Evolutionary conservation across 2,888 invertebrate genomes (phyloP).

Genomic region (Chirona hameri): DNA sequence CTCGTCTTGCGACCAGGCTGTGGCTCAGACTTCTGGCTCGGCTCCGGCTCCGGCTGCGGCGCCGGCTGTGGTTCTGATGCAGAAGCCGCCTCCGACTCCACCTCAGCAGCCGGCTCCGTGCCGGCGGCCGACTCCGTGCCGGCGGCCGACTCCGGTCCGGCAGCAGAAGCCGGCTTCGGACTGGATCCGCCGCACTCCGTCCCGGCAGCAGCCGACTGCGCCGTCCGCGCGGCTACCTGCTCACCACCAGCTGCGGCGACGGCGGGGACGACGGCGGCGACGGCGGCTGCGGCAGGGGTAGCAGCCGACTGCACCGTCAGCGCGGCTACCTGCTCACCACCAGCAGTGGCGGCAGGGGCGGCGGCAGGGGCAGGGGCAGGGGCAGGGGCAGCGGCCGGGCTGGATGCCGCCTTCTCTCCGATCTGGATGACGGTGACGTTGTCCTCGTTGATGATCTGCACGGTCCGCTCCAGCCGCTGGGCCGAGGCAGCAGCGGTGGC

Average conservation of each 20-base stretch:
- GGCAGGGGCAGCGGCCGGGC: too few species aligned
- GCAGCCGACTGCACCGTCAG: too few species aligned
- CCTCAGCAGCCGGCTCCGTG: not conserved
- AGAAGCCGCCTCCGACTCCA: not conserved
- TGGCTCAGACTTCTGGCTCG: not conserved
- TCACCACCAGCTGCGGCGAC: too few species aligned
- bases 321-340: too few species aligned
- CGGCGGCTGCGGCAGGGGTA: too few species aligned
- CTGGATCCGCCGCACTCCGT: too few species aligned
- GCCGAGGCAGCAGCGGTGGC: not conserved
- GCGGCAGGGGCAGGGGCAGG: too few species aligned
- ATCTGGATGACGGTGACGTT: slow-evolving; percentile 29
- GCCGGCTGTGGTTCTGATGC: not conserved
- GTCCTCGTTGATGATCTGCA: slow-evolving; percentile 27
- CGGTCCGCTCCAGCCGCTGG: slow-evolving; percentile 1
- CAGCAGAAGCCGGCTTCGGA: too few species aligned
- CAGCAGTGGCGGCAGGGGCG: too few species aligned
- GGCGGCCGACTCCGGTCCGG: not conserved
- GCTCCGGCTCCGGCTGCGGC: not conserved
- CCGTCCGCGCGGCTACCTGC: too few species aligned
- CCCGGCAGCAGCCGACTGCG: too few species aligned
- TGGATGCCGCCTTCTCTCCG: not conserved
- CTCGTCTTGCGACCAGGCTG: not conserved
- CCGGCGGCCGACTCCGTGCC: not conserved
- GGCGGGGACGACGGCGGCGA: too few species aligned